phyloP scores from a whole-genome alignment of 2,888 invertebrate genomes.

The Opisthograptis luteolata region DNA sequence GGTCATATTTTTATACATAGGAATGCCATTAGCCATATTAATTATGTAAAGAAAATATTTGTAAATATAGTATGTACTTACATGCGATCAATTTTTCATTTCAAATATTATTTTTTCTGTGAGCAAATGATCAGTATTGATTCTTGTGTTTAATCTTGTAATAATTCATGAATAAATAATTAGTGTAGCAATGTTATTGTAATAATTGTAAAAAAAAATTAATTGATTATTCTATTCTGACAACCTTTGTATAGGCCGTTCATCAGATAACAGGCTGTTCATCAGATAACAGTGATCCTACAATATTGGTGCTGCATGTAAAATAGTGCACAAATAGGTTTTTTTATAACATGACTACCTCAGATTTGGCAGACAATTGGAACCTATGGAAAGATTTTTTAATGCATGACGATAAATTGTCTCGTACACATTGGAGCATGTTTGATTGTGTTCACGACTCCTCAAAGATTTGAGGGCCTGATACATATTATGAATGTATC shows the following conservation, averaged over 20 bases:
- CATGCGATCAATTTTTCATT: slow-evolving; percentile 45
- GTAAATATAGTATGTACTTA: slow-evolving; percentile 66
- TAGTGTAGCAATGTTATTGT: slow-evolving; percentile 35
- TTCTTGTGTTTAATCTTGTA: slow-evolving; percentile 34
- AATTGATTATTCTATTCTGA: slow-evolving; percentile 32
- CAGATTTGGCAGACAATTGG: slow-evolving; percentile 74
- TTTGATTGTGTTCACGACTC: too few species aligned
- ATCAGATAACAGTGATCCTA: slow-evolving; percentile 26
- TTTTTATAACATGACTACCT: slow-evolving; percentile 72
- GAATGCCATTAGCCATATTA: slow-evolving; percentile 54
- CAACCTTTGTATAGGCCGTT: not conserved
- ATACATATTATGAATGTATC: too few species aligned
- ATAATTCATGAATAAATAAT: slow-evolving; percentile 37
- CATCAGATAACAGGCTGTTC: too few species aligned
- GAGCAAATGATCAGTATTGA: slow-evolving; percentile 52
- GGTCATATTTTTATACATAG: slow-evolving; percentile 57
- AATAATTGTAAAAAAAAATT: slow-evolving; percentile 23
- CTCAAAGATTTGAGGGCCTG: too few species aligned
- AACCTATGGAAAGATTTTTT: slow-evolving; percentile 33
- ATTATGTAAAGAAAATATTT: slow-evolving; percentile 55
- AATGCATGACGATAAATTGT: slow-evolving; percentile 25
- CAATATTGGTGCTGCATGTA: slow-evolving; percentile 55
- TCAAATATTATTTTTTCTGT: slow-evolving; percentile 38
- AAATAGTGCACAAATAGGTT: slow-evolving; percentile 56
- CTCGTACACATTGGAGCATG: slow-evolving; percentile 5